Evolutionary conservation across 2,797 vertebrate genomes (phyloP), one percentile per base, ranked within the genome.

Genomic region (Rhabdomys pumilio): DNA sequence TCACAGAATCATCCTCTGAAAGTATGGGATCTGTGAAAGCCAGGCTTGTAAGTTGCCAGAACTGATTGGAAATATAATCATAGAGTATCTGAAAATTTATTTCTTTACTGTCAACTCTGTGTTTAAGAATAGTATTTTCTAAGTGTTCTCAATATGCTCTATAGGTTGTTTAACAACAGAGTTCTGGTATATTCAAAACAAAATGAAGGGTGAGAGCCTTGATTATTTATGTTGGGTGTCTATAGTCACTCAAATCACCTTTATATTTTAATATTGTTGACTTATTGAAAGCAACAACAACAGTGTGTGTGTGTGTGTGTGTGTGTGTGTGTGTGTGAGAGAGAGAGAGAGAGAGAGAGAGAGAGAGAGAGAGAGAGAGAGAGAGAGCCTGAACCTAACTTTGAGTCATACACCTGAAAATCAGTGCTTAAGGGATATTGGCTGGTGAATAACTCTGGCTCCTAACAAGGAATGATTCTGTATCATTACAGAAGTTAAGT

Each of bases 261-360:
- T 96, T 90, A 67, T 67, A 20, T 85, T 93, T 38, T 94, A 75
- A 87, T 93, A 84, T 93, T 17, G 9, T 14, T 31, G 73, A 92
- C 8, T 61, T 87, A 3, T 65, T 61, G 79, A 15, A 34, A 61
- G 29, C 29, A 31, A 87, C 47, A 87, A 22, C 14, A 89, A 77
- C 0, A 73, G 13, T 34, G 13, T 12, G 29, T 34, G 29, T 67
- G 29, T 67, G 6, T 67, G 14, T 17, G 31, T 63, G 61, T 26
- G 24, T 26, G 61, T 63, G 61, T 63, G 61, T 61, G 59, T 59
- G 59, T 59, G 20, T 59, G 59, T 59, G 20, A 22, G 59, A 4
- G 63, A 2, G 41, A 11, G 1, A 41, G 34, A 22, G 72, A 12
- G 38, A 5, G n/a, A 31, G 24, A 13, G 73, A 11, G 1, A 22